phyloP scores from a whole-genome alignment of 2,797 vertebrate genomes.

The Amniataba percoides region DNA sequence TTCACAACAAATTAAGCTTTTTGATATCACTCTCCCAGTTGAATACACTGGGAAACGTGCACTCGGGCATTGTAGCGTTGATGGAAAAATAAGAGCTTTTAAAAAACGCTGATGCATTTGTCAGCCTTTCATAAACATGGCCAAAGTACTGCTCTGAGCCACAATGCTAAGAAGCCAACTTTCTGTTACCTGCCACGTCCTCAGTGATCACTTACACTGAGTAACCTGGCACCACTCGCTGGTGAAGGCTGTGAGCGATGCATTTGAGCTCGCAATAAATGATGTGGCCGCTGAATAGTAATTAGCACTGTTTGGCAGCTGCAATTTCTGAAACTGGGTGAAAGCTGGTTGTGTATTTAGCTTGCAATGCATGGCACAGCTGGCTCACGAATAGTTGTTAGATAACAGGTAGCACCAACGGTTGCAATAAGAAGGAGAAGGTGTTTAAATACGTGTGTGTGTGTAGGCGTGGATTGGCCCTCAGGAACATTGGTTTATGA shows the following conservation, averaged over 20 bases:
- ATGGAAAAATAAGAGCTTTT: slow-evolving; percentile 11
- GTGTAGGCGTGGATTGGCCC: neutral
- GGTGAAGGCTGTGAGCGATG: slow-evolving; percentile 9
- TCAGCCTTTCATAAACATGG: neutral
- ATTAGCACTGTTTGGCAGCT: slow-evolving; percentile 30
- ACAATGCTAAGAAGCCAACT: slow-evolving; percentile 10
- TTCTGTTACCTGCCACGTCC: slow-evolving; percentile 6
- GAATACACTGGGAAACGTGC: slow-evolving; percentile 10
- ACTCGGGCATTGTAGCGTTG: neutral
- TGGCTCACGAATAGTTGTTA: neutral
- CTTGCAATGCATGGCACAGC: neutral
- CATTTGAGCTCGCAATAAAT: slow-evolving; percentile 28
- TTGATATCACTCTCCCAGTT: neutral
- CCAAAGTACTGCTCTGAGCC: slow-evolving; percentile 8
- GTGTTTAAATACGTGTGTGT: neutral
- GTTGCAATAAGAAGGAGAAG: neutral
- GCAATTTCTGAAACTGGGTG: neutral
- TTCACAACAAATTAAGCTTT: slow-evolving; percentile 17
- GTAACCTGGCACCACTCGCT: slow-evolving; percentile 24
- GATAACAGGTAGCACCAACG: neutral
- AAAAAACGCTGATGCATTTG: slow-evolving; percentile 9
- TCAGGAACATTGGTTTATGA: neutral
- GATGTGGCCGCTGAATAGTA: slow-evolving; percentile 23
- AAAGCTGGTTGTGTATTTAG: slow-evolving; percentile 1
- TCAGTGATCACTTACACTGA: slow-evolving; percentile 9